Percentiles rank a stretch among this genome's conserved stretches.
Evolutionary conservation across 2,888 invertebrate genomes (phyloP).

Genomic region (Hecatera dysodea): DNA sequence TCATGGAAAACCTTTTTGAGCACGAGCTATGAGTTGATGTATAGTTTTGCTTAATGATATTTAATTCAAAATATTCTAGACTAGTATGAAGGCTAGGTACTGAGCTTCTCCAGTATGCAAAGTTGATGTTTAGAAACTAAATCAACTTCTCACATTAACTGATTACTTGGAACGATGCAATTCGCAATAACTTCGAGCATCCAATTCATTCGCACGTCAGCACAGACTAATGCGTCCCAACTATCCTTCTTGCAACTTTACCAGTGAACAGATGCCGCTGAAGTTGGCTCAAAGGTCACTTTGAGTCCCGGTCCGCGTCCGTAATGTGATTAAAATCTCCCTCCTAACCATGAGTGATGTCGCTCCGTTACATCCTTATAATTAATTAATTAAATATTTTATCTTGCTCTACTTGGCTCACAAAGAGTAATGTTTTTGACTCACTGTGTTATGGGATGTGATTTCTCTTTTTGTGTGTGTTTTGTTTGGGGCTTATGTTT

Average conservation of each 20-base stretch:
- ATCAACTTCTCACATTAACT: not conserved
- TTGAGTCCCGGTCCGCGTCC: slow-evolving; percentile 46
- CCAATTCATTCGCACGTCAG: slow-evolving; percentile 36
- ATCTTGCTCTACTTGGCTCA: slow-evolving; percentile 59
- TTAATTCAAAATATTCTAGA: not conserved
- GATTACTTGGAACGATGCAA: slow-evolving; percentile 21
- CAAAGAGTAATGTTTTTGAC: slow-evolving; percentile 56
- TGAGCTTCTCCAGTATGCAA: not conserved
- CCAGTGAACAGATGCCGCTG: slow-evolving; percentile 17
- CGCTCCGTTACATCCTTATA: slow-evolving; percentile 57
- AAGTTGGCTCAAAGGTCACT: slow-evolving; percentile 63
- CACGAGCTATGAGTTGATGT: not conserved
- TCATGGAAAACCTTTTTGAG: not conserved
- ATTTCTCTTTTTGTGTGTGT: slow-evolving; percentile 54
- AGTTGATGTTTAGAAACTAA: slow-evolving; percentile 1
- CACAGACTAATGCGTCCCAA: slow-evolving; percentile 41
- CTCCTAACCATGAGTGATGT: slow-evolving; percentile 62
- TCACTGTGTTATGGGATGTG: slow-evolving; percentile 53
- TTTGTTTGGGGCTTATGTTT: slow-evolving; percentile 25
- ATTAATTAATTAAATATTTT: slow-evolving; percentile 70
- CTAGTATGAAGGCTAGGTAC: not conserved
- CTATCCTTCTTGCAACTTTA: slow-evolving; percentile 39
- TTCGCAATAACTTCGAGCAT: slow-evolving; percentile 26
- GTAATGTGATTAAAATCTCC: slow-evolving; percentile 77
- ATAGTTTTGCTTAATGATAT: not conserved